Conservation (phyloP, 2,888 invertebrate genomes). For the Luperina testacea region DNA sequence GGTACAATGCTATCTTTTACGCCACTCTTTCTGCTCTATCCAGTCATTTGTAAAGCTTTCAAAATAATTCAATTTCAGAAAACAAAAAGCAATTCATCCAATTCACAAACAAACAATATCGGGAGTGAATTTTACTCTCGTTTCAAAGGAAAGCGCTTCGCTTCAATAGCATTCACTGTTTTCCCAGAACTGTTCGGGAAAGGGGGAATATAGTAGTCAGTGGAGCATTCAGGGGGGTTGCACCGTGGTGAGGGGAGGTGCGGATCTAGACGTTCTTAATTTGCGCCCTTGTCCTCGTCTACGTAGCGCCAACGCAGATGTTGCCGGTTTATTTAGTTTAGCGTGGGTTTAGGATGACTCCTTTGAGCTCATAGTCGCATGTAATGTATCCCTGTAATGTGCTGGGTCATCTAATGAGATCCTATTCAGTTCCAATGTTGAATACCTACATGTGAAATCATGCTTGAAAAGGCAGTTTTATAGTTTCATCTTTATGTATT, state of each 20-base stretch:
- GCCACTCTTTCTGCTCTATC: slow-evolving; percentile 12
- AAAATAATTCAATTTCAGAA: slow-evolving; percentile 26
- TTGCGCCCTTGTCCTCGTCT: slow-evolving; percentile 53
- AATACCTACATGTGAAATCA: background rate
- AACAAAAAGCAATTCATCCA: slow-evolving; percentile 16
- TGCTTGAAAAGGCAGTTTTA: background rate
- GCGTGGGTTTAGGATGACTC: slow-evolving; percentile 26
- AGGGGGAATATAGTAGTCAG: slow-evolving; percentile 30
- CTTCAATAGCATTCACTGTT: slow-evolving; percentile 38
- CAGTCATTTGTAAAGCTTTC: slow-evolving; percentile 14
- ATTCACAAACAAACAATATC: slow-evolving; percentile 29
- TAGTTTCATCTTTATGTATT: background rate
- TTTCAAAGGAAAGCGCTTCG: slow-evolving; percentile 27
- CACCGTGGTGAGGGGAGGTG: background rate
- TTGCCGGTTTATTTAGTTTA: slow-evolving; percentile 20
- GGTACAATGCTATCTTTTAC: slow-evolving; percentile 17
- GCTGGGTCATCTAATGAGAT: slow-evolving; percentile 14
- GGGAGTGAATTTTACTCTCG: slow-evolving; percentile 22
- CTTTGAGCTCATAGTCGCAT: slow-evolving; percentile 11
- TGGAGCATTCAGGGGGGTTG: slow-evolving; percentile 27
- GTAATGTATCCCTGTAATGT: background rate
- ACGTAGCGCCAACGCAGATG: slow-evolving; percentile 31
- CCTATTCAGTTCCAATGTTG: slow-evolving; percentile 13
- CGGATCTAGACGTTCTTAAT: slow-evolving; percentile 53
- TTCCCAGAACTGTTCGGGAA: slow-evolving; percentile 27